A percentile compares a stretch with the other conserved stretches of the same genome.
phyloP scores from a whole-genome alignment of 1,140 invertebrate species.

The Delia radicum region DNA sequence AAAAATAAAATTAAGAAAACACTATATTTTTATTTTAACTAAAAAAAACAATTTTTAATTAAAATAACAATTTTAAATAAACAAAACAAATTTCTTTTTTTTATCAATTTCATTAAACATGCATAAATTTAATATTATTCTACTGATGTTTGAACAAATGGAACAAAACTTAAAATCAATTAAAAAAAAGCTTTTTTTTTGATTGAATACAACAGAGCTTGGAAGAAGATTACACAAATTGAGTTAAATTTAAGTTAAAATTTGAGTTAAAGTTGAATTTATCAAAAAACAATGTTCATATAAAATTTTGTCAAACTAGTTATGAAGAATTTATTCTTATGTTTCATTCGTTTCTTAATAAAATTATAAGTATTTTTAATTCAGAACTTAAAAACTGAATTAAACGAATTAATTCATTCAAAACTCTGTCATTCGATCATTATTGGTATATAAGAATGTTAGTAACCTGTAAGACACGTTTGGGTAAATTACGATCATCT shows the following conservation, averaged over 20 bases:
- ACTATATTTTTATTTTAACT: background rate
- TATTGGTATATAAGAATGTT: slow-evolving; percentile 10
- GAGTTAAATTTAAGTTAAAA: background rate
- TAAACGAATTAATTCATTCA: no score
- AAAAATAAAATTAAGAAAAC: background rate
- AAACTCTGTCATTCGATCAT: no score
- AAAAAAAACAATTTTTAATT: background rate
- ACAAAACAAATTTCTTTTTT: no score
- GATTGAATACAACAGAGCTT: background rate
- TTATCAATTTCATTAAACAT: background rate
- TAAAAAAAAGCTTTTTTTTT: no score
- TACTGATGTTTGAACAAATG: no score
- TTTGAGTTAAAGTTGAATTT: background rate
- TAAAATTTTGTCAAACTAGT: background rate
- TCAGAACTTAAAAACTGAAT: no score
- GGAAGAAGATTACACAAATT: background rate
- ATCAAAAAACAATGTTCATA: background rate
- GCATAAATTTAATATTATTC: slow-evolving; percentile 1
- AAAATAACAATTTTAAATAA: slow-evolving; percentile 4
- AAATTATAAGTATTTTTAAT: no score
- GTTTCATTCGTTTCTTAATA: no score
- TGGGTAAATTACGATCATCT: slow-evolving; percentile 90
- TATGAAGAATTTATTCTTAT: background rate
- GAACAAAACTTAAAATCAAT: no score
- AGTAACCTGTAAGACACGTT: slow-evolving; percentile 86